phyloP scores from a whole-genome alignment of 1,140 invertebrate genomes.

The Hyles vespertilio region DNA sequence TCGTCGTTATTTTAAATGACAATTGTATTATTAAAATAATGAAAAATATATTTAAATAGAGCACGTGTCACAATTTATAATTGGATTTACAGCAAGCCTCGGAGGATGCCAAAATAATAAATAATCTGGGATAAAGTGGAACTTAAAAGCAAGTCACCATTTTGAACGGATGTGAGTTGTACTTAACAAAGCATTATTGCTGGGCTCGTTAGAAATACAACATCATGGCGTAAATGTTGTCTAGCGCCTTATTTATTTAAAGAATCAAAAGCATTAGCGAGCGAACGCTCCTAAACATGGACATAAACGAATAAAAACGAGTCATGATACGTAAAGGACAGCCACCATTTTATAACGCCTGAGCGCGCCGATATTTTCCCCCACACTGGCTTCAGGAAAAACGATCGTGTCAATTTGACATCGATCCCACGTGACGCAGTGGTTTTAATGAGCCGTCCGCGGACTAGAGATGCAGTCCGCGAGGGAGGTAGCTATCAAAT shows the following conservation, averaged over 20 bases:
- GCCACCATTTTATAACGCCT: conserved; percentile 76
- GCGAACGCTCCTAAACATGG: conserved; percentile 30
- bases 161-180: conserved; percentile 76
- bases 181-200: conserved; percentile 68
- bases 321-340: conserved; percentile 62
- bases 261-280: conserved; percentile 30
- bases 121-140: conserved; percentile 7
- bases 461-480: conserved; percentile 77
- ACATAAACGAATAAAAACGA: conserved; percentile 59
- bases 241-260: conserved; percentile 37
- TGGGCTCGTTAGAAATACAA: conserved; percentile 38
- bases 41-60: no score
- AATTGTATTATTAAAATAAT: no score
- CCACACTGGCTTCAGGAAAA: conserved; percentile 73
- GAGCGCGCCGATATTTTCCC: conserved; percentile 70
- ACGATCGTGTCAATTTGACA: conserved; percentile 77
- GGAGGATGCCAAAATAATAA: background rate
- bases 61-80: background rate
- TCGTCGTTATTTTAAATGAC: background rate
- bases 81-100: background rate
- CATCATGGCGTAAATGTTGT: conserved; percentile 37
- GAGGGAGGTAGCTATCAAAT: conserved; percentile 78
- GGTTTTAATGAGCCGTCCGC: conserved; percentile 79
- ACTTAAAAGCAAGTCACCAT: conserved; percentile 77
- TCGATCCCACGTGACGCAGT: conserved; percentile 79